Conservation (phyloP, 2,797 vertebrate species). For the Rhinatrema bivittatum region DNA sequence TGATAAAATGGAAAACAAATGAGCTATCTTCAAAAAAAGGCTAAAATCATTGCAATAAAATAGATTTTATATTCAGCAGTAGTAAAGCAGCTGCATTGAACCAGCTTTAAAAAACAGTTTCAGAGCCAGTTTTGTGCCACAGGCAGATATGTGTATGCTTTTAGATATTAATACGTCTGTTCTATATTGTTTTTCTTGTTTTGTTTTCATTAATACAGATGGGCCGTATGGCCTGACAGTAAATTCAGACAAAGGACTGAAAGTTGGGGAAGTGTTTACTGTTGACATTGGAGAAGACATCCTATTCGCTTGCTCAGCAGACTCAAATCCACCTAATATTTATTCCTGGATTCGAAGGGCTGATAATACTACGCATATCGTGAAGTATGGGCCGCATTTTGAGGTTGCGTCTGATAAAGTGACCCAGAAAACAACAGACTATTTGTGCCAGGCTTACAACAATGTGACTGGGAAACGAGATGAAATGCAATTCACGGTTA, state of each 20-base stretch:
- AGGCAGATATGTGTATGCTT: no score
- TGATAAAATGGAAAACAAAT: no score
- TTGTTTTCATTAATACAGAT: constrained; percentile 56
- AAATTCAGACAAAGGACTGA: constrained; percentile 78
- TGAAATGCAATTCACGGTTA: constrained; percentile 79
- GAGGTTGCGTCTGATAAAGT: constrained; percentile 67
- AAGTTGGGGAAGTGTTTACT: constrained; percentile 80
- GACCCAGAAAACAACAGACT: constrained; percentile 70
- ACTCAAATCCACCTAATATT: constrained; percentile 90
- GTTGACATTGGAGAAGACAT: constrained; percentile 78
- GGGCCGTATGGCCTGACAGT: constrained; percentile 90
- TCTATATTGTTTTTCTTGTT: background rate
- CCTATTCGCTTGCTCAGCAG: constrained; percentile 84
- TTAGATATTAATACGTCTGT: no score
- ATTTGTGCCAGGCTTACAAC: constrained; percentile 85
- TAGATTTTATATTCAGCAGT: no score
- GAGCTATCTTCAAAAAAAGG: no score
- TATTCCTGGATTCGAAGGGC: constrained; percentile 80
- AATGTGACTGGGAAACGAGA: constrained; percentile 78
- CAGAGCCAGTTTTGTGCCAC: no score
- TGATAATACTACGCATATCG: constrained; percentile 66
- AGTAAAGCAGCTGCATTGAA: no score
- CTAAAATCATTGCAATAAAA: no score
- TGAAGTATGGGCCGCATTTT: constrained; percentile 75
- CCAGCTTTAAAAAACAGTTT: no score